A percentile compares a stretch with the other conserved stretches of the same genome.
phyloP scores from a whole-genome alignment of 2,888 invertebrate species.

The Apotomis betuletana region DNA sequence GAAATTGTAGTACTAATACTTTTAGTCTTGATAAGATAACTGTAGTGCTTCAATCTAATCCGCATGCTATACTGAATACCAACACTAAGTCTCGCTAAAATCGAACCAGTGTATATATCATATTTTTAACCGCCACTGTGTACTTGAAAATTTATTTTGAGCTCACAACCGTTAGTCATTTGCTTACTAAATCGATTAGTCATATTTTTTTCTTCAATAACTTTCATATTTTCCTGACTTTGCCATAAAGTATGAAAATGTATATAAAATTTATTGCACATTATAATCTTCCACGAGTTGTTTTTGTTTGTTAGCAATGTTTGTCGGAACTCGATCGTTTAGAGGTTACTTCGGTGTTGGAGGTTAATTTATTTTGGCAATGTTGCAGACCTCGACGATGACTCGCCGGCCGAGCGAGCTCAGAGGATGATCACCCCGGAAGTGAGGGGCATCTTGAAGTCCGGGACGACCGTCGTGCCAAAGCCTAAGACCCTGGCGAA shows the following conservation, averaged over 20 bases:
- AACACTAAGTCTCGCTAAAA: slow-evolving; percentile 16
- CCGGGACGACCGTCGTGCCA: slow-evolving; percentile 76
- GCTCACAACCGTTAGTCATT: slow-evolving; percentile 56
- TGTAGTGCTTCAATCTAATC: slow-evolving; percentile 38
- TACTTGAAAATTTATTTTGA: slow-evolving; percentile 58
- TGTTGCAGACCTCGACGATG: slow-evolving; percentile 73
- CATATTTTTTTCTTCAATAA: slow-evolving; percentile 44
- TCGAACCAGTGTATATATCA: slow-evolving; percentile 43
- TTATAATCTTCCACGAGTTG: slow-evolving; percentile 9
- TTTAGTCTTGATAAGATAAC: slow-evolving; percentile 24
- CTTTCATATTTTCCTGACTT: slow-evolving; percentile 29
- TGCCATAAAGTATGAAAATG: slow-evolving; percentile 8
- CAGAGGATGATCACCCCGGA: slow-evolving; percentile 82
- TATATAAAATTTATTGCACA: slow-evolving; percentile 33
- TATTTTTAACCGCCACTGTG: slow-evolving; percentile 42
- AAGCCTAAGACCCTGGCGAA: slow-evolving; percentile 72
- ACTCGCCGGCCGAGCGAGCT: slow-evolving; percentile 78
- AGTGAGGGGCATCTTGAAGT: slow-evolving; percentile 82
- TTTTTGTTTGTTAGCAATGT: slow-evolving; percentile 29
- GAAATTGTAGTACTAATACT: slow-evolving; percentile 31
- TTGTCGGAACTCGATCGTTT: slow-evolving; percentile 6
- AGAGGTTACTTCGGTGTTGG: slow-evolving; percentile 7
- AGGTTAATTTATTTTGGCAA: slow-evolving; percentile 27
- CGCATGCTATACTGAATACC: slow-evolving; percentile 22
- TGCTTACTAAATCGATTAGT: slow-evolving; percentile 53